Base-by-base conservation (phyloP, 92 coral and sea anemone genomes). In the Muricea muricata region DNA sequence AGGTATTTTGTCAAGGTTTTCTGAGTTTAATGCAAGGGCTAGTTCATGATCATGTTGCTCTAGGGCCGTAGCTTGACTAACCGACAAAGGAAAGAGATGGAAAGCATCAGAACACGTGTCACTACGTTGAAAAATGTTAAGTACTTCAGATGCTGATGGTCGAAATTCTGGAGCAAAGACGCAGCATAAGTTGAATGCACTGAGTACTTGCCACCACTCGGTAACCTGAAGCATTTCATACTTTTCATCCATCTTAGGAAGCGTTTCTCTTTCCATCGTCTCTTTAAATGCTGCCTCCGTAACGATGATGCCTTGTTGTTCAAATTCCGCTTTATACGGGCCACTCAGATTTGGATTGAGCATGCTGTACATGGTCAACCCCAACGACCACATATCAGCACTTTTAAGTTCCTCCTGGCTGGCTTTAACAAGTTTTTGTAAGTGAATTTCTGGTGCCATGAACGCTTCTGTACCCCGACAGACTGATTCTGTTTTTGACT, bases 351-450 rank as follows among this genome's bases (percentile, higher is more conserved):
- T 83, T n/a, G 87, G 82, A 73, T 83, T 71, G 4, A 83, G 15
- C 34, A 83, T 42, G 23, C 58, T 52, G 21, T 47, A 55, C 87
- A 72, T 83, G 32, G 55, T 31, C 23, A 83, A 47, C 23, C 87
- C 82, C 32, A 73, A 83, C 26, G 87, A 52, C 87, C 87, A 83
- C 34, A 83, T 83, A 20, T 83, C 87, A 18, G 87, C 82, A 33
- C 56, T 71, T 46, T 73, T 83, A 0, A 83, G 82, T 55, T 83
- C 87, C 20, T 83, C 82, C 58, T 83, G 82, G 82, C 87, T 57
- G 50, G 87, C 32, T 40, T 69, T 21, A 11, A 26, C 7, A 13
- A 83, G 50, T 12, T 83, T 14, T 48, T 73, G 48, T 58, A 83
- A 23, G 4, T 33, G 55, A 56, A 72, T 72, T 67, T 83, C 82